Conservation (phyloP, 2,888 invertebrate species). For the Agrypnus murinus region DNA sequence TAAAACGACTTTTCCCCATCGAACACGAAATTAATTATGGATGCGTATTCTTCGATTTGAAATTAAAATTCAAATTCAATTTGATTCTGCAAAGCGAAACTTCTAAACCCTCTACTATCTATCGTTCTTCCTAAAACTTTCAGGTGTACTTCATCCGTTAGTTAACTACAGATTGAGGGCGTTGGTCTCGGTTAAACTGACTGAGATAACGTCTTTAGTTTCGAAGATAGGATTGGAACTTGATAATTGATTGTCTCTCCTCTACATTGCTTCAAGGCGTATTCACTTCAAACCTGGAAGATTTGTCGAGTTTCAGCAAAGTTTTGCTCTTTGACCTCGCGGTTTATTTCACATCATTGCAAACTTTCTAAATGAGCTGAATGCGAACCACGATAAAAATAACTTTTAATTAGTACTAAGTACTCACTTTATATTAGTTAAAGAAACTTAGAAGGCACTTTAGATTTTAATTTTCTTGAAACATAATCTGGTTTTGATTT, state of each 20-base stretch:
- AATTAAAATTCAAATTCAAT: conserved; percentile 19
- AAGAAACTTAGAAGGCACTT: no score
- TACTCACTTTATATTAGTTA: no score
- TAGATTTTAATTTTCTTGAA: not conserved
- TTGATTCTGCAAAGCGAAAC: conserved; percentile 2
- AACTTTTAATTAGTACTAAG: no score
- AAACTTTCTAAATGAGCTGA: no score
- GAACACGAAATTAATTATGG: conserved; percentile 4
- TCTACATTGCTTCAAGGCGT: conserved; percentile 15
- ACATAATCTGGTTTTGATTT: no score
- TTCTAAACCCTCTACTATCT: not conserved
- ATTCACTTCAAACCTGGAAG: conserved; percentile 1
- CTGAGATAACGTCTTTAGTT: conserved; percentile 35
- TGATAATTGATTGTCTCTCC: conserved; percentile 36
- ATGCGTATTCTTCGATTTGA: not conserved
- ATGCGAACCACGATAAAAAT: no score
- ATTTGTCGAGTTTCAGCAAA: conserved; percentile 13
- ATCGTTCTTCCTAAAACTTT: conserved; percentile 4
- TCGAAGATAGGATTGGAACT: conserved; percentile 32
- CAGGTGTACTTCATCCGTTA: conserved; percentile 21
- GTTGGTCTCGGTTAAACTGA: conserved; percentile 34
- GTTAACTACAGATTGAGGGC: conserved; percentile 31
- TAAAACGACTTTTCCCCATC: not conserved
- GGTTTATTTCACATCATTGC: not conserved
- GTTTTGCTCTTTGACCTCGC: conserved; percentile 19